These are phyloP conservation scores for Ophion costatus DNA, from an alignment of 2,888 invertebrate species.

Conservation along the genomic window DNA sequence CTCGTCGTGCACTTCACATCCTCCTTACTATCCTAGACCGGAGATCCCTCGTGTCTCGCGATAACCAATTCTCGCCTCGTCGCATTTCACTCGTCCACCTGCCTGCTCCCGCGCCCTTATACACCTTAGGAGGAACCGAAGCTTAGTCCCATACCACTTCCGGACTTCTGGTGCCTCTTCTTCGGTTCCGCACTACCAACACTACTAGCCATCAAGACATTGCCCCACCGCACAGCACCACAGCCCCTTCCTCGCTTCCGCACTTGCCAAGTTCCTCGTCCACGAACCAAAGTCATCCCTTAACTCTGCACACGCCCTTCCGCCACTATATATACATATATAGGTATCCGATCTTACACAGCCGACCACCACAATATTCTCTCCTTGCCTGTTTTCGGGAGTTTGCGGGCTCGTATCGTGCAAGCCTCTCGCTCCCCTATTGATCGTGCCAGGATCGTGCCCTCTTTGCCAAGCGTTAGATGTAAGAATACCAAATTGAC, in stretches of 20 bases:
- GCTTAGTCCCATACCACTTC: slow-evolving; percentile 27
- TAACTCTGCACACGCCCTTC: slow-evolving; percentile 73
- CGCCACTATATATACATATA: slow-evolving; percentile 74
- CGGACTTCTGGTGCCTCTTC: slow-evolving; percentile 41
- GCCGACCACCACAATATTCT: slow-evolving; percentile 65
- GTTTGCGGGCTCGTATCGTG: slow-evolving; percentile 47
- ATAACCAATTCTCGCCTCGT: slow-evolving; percentile 16
- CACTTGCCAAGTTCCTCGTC: slow-evolving; percentile 76
- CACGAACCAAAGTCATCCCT: slow-evolving; percentile 77
- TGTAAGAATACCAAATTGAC: slow-evolving; percentile 56
- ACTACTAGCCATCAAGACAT: slow-evolving; percentile 33
- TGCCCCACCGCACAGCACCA: slow-evolving; percentile 18
- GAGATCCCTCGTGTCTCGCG: slow-evolving; percentile 10
- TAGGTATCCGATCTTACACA: slow-evolving; percentile 8
- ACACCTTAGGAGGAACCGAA: slow-evolving; percentile 28
- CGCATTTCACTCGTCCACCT: neutral
- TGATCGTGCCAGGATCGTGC: slow-evolving; percentile 78
- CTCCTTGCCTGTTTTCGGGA: slow-evolving; percentile 45
- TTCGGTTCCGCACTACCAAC: slow-evolving; percentile 17
- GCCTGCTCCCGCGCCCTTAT: neutral
- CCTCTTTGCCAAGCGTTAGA: slow-evolving; percentile 74
- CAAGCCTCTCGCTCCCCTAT: slow-evolving; percentile 75
- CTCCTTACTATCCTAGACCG: slow-evolving; percentile 3
- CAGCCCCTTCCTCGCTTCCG: slow-evolving; percentile 54
- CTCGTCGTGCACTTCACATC: neutral